Evolutionary conservation across 1,140 invertebrate species (phyloP).

Genomic region (Mizuhopecten yessoensis): DNA sequence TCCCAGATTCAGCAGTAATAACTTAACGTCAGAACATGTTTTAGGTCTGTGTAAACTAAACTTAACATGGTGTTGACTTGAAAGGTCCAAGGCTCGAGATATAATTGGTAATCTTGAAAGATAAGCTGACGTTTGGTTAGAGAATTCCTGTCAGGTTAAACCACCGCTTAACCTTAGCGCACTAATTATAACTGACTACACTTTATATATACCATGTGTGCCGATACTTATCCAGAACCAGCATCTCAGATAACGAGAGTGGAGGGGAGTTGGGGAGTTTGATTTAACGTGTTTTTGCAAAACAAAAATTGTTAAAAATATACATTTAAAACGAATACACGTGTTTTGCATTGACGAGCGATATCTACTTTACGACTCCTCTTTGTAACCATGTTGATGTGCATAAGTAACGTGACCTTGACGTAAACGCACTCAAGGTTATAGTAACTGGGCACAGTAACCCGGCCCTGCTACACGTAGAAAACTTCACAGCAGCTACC

Average conservation of each 20-base stretch:
- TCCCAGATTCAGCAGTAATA: no score
- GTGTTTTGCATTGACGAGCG: background rate
- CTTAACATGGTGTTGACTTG: no score
- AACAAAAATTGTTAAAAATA: background rate
- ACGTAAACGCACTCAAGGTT: background rate
- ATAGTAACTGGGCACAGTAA: background rate
- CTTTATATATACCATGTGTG: background rate
- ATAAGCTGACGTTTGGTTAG: background rate
- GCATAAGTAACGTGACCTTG: background rate
- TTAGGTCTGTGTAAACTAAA: background rate
- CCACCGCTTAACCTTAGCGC: background rate
- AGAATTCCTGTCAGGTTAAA: background rate
- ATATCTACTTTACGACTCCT: background rate
- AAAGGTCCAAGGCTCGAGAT: background rate
- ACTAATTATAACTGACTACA: background rate
- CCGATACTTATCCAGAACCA: background rate
- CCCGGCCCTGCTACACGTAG: background rate
- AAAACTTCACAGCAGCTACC: background rate
- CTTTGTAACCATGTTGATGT: background rate
- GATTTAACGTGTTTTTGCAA: background rate
- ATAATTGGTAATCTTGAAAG: background rate
- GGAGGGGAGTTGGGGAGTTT: background rate
- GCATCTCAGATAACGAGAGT: slow-evolving; percentile 2
- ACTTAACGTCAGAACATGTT: background rate
- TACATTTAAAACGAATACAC: background rate